phyloP scores from a whole-genome alignment of 2,113 vertebrate genomes.

The Apus apus region DNA sequence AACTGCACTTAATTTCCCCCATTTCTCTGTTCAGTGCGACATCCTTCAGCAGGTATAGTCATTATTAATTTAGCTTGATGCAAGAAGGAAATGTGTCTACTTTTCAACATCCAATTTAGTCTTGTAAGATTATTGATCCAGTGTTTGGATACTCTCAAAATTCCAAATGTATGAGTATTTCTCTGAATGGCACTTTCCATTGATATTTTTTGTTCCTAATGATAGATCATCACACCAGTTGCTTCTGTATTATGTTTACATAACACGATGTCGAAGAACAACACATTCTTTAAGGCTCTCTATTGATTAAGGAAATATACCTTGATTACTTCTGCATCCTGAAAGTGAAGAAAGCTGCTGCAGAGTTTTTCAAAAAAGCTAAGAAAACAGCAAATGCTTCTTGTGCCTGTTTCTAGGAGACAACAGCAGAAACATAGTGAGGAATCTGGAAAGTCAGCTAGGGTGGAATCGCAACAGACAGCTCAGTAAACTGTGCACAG shows the following conservation, averaged over 20 bases:
- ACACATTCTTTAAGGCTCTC: background rate
- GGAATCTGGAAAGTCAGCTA: constrained; percentile 58
- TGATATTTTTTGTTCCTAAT: background rate
- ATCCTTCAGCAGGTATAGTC: background rate
- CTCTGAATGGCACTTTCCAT: background rate
- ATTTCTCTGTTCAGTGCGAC: background rate
- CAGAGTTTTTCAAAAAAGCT: constrained; percentile 31
- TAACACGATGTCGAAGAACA: background rate
- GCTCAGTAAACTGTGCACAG: constrained; percentile 10
- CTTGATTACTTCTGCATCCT: background rate
- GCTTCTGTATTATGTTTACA: background rate
- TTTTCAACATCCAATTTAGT: background rate
- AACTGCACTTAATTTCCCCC: background rate
- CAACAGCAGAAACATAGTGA: constrained; percentile 49
- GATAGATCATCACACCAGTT: background rate
- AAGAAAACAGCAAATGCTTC: constrained; percentile 52
- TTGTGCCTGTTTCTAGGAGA: constrained; percentile 64
- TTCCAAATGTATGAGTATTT: background rate
- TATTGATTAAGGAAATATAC: background rate
- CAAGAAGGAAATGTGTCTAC: background rate
- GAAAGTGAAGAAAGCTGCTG: background rate
- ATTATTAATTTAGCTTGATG: background rate
- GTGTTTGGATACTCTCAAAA: background rate
- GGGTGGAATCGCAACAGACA: constrained; percentile 43
- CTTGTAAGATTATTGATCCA: background rate